A percentile compares a stretch with the other conserved stretches of the same genome.
phyloP scores from a whole-genome alignment of 2,888 invertebrate genomes.

The Oxycera nigricornis region DNA sequence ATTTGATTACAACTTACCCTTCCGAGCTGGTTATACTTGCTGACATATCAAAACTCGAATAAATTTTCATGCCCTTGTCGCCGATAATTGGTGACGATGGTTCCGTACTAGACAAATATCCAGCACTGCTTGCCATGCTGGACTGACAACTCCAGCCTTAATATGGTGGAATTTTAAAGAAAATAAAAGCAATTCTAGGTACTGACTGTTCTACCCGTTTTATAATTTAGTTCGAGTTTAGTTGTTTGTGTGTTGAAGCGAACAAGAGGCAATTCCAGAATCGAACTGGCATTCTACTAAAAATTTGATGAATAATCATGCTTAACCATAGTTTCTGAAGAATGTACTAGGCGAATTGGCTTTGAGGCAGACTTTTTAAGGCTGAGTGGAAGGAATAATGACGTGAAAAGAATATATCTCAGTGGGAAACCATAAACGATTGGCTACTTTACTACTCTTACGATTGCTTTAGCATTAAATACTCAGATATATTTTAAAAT shows the following conservation, averaged over 20 bases:
- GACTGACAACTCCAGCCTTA: conserved; percentile 86
- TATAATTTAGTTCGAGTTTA: neutral
- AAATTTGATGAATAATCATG: neutral
- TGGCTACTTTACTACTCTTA: no score
- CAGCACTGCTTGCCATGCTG: conserved; percentile 70
- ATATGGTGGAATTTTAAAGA: neutral
- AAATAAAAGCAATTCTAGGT: no score
- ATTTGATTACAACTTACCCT: conserved; percentile 63
- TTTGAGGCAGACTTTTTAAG: no score
- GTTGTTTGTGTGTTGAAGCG: neutral
- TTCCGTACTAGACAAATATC: conserved; percentile 74
- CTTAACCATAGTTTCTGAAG: no score
- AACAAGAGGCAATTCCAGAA: neutral
- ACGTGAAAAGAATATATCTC: no score
- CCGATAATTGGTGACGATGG: conserved; percentile 82
- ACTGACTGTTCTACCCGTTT: neutral
- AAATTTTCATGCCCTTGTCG: conserved; percentile 66
- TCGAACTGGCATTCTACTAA: neutral
- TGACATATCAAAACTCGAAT: conserved; percentile 67
- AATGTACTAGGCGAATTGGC: no score
- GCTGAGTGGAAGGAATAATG: no score
- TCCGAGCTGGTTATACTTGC: conserved; percentile 70
- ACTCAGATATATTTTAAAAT: no score
- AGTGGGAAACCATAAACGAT: no score
- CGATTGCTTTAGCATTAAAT: no score